Evolutionary conservation across 2,113 vertebrate genomes (phyloP).

Genomic region (Zapus hudsonius): DNA sequence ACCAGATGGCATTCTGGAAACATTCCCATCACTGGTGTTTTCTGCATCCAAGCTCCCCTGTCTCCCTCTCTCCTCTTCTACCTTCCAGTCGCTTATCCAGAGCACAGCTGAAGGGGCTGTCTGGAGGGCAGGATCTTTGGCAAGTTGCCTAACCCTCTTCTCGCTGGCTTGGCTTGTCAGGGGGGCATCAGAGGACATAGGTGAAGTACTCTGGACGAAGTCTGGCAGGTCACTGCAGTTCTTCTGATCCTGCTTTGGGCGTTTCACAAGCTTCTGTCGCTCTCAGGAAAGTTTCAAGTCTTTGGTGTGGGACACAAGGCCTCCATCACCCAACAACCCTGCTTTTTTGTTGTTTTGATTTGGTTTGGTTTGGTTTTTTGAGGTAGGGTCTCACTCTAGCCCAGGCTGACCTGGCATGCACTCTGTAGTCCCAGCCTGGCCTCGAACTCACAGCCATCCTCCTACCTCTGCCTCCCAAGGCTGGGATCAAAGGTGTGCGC

Average conservation of each 20-base stretch:
- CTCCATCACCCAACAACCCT: no score
- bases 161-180: not conserved
- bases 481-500: no score
- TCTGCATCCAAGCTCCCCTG: not conserved
- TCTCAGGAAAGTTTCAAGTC: not conserved
- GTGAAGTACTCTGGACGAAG: not conserved
- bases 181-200: not conserved
- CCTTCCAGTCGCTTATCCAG: not conserved
- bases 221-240: not conserved
- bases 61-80: not conserved
- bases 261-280: not conserved
- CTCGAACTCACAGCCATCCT: no score
- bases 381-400: no score
- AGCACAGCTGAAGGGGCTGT: not conserved
- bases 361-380: no score
- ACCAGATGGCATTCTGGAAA: constrained; percentile 77
- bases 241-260: not conserved
- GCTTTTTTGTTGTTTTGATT: no score
- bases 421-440: no score
- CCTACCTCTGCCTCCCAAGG: no score
- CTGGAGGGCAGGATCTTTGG: not conserved
- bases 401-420: no score
- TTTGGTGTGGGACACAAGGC: not conserved
- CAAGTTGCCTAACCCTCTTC: not conserved
- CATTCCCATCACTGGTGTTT: not conserved